phyloP scores from a whole-genome alignment of 2,113 vertebrate species.

The Oncorhynchus kisutch region DNA sequence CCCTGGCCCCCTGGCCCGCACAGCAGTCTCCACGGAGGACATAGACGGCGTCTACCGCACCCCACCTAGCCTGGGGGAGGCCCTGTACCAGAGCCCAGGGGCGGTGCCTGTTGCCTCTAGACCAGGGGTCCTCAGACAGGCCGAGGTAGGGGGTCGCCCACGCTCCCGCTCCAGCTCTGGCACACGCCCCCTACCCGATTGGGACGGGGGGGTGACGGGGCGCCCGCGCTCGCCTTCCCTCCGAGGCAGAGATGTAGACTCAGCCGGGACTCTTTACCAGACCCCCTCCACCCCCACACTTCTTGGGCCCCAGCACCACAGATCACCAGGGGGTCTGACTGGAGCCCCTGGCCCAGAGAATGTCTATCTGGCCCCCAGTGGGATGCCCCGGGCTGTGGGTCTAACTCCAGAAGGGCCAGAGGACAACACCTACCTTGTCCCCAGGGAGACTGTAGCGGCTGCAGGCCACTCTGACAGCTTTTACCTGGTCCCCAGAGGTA shows the following conservation, averaged over 20 bases:
- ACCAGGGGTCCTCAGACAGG: slow-evolving; percentile 55
- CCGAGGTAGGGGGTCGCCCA: slow-evolving; percentile 67
- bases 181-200: slow-evolving; percentile 69
- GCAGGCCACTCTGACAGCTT: slow-evolving; percentile 59
- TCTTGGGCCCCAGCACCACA: slow-evolving; percentile 42
- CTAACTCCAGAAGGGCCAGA: slow-evolving; percentile 41
- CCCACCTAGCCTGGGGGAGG: slow-evolving; percentile 57
- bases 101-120: slow-evolving; percentile 22
- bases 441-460: slow-evolving; percentile 54
- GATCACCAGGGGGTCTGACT: slow-evolving; percentile 18
- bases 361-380: slow-evolving; percentile 71
- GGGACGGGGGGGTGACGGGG: slow-evolving; percentile 54
- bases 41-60: slow-evolving; percentile 70
- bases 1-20: slow-evolving; percentile 41
- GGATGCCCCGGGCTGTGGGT: slow-evolving; percentile 41
- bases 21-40: slow-evolving; percentile 46
- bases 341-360: slow-evolving; percentile 48
- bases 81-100: slow-evolving; percentile 57
- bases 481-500: slow-evolving; percentile 73
- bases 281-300: slow-evolving; percentile 56
- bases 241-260: slow-evolving; percentile 60
- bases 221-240: slow-evolving; percentile 72
- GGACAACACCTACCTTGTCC: slow-evolving; percentile 66
- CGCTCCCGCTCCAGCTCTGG: slow-evolving; percentile 77
- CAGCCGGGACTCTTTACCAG: slow-evolving; percentile 62